These are phyloP conservation scores for Pampusana beccarii DNA, from an alignment of 2,113 vertebrate species.

Conservation along the genomic window DNA sequence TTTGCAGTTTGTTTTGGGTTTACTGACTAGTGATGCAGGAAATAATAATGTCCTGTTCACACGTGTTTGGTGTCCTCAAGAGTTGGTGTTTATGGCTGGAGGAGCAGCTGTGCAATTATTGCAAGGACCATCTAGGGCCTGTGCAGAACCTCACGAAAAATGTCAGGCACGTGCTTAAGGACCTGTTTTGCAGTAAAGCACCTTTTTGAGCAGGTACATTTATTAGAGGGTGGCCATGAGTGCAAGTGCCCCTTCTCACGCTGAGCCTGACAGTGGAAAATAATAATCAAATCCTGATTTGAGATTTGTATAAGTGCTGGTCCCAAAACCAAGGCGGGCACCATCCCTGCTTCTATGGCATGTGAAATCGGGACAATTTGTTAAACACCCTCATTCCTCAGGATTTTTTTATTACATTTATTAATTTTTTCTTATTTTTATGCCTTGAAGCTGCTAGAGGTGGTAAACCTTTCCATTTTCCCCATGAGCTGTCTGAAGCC, in stretches of 20 bases:
- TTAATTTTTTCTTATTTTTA: neutral
- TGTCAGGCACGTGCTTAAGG: neutral
- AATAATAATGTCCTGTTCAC: neutral
- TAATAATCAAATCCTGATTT: neutral
- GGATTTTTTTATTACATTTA: neutral
- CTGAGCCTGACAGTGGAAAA: neutral
- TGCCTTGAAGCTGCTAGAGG: neutral
- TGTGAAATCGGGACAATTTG: neutral
- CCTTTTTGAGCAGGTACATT: neutral
- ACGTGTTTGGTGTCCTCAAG: neutral
- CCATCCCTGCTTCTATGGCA: neutral
- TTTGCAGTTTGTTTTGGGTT: neutral
- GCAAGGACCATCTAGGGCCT: neutral
- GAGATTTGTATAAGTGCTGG: neutral
- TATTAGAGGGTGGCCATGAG: neutral
- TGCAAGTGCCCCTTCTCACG: neutral
- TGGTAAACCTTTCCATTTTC: neutral
- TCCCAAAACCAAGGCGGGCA: neutral
- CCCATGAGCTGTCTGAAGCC: neutral
- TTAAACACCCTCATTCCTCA: neutral
- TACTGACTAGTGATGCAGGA: neutral
- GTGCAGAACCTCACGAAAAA: neutral
- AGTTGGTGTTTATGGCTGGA: accelerated
- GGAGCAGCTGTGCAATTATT: neutral
- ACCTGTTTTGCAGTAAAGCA: neutral